A percentile compares a stretch with the other conserved stretches of the same genome.
These are phyloP conservation scores for Acanthosepion esculentum DNA, from an alignment of 2,888 invertebrate species.

Conservation along the genomic window DNA sequence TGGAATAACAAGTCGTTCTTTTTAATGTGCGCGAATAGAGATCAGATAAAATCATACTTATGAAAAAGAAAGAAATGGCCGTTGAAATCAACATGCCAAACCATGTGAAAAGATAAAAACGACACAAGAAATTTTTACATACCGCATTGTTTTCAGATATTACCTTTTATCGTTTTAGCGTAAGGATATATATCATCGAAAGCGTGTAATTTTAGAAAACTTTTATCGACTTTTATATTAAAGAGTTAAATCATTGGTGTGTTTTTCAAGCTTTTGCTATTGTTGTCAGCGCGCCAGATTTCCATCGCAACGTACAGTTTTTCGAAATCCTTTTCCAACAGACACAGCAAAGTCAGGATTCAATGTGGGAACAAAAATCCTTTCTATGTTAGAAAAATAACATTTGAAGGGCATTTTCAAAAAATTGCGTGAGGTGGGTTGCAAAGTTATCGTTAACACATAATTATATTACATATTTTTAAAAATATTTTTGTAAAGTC, in stretches of 20 bases:
- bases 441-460: too few species aligned
- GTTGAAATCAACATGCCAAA: background rate
- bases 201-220: background rate
- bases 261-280: background rate
- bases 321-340: too few species aligned
- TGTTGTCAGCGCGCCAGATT: background rate
- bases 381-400: too few species aligned
- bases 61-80: background rate
- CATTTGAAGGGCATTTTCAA: too few species aligned
- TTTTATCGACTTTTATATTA: slow-evolving; percentile 9
- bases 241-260: background rate
- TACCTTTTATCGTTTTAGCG: background rate
- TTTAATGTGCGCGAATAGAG: too few species aligned
- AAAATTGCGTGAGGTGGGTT: too few species aligned
- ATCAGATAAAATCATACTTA: background rate
- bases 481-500: too few species aligned
- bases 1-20: too few species aligned
- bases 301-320: background rate
- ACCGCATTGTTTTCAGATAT: background rate
- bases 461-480: too few species aligned
- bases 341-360: too few species aligned
- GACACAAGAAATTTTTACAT: background rate
- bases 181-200: background rate
- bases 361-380: too few species aligned
- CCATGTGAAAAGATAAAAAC: background rate